These are phyloP conservation scores for Nemoura dubitans DNA, from an alignment of 2,888 invertebrate genomes.

Conservation along the genomic window DNA sequence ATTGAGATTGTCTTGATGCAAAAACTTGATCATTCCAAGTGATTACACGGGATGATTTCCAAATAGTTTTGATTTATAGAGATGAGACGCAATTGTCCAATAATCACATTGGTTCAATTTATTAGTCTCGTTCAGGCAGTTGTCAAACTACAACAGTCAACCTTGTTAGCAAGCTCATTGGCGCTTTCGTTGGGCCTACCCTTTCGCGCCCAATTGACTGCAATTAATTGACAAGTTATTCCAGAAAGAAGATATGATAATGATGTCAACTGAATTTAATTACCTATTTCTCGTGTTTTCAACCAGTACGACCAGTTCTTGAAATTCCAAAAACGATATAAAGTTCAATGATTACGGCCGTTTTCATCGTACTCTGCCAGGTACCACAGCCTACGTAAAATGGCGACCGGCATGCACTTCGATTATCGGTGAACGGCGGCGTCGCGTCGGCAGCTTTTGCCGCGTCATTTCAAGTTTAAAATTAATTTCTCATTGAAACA, in stretches of 20 bases:
- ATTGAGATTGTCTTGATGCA: not conserved
- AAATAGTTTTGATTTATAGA: no score
- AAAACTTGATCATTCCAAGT: not conserved
- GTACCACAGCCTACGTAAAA: not conserved
- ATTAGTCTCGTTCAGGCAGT: not conserved
- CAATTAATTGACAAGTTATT: not conserved
- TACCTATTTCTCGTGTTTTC: not conserved
- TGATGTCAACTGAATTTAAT: not conserved
- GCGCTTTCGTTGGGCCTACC: not conserved
- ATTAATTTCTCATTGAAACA: no score
- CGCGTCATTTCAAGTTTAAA: not conserved
- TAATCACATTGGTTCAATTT: no score
- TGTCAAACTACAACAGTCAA: not conserved
- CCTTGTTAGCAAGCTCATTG: not conserved
- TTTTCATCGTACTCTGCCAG: not conserved
- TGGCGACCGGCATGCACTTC: not conserved
- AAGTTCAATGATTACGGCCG: not conserved
- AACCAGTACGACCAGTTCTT: not conserved
- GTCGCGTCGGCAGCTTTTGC: not conserved
- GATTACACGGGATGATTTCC: no score
- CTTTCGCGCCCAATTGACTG: not conserved
- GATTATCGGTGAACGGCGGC: not conserved
- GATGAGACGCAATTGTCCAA: no score
- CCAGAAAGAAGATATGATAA: not conserved
- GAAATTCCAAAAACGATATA: not conserved